Base-by-base conservation (phyloP, 2,888 invertebrate genomes). In the Dioctria linearis region DNA sequence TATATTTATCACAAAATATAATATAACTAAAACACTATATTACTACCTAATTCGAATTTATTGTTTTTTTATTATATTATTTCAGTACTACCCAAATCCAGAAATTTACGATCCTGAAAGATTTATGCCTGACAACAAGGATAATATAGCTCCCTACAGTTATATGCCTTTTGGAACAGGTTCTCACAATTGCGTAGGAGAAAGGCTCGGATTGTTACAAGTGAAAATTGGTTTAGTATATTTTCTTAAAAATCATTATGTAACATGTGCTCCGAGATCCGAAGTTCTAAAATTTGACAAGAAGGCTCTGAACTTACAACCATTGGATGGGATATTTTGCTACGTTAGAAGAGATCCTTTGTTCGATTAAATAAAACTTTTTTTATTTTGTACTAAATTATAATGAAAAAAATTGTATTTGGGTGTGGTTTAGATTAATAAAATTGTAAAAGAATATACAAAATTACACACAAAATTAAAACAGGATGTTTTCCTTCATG, bases 101-200 rank as follows among this genome's bases (percentile, higher is more conserved):
- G 81, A 86, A 2, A 83, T 84, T 49, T 90, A 89, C 61, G 84
- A 86, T 57, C 89, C 90, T 3, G 89, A 89, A 79, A 86, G 89
- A 25, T 89, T 90, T 83, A 85, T 89, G 0, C 39, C 85, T 3
- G 85, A 84, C 67, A 88, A 89, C 57, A 87, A 87, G 3, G 84
- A 85, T 13, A 84, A 84, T 3, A 86, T 87, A 51, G 84, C 82
- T 3, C 87, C 88, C 1, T 88, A 86, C 63, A 86, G 88, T 3
- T 89, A 88, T 81, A 85, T 90, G 84, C 89, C 89, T 13, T 89
- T 89, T 66, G 89, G 89, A 11, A 82, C 82, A 4, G 88, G 88
- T 0, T 87, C 87, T 0, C 88, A 86, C 66, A 87, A 86, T 79
- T 89, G 88, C 80, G 87, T 89, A 79, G 88, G 89, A 25, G 87